Base-by-base conservation (phyloP, 2,113 vertebrate species). In the Channa argus region DNA sequence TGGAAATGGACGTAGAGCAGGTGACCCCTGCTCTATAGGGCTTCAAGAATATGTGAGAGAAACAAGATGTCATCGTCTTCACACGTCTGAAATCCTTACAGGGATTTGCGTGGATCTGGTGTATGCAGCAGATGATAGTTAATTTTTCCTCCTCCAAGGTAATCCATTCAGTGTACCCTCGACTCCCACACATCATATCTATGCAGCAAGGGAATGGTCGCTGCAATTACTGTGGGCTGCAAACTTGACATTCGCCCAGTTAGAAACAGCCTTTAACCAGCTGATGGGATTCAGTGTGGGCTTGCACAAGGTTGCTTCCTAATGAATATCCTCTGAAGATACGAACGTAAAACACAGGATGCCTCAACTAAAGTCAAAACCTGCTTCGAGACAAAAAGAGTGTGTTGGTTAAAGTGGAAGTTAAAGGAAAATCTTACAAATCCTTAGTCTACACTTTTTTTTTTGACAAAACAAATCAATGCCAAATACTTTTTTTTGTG, bases 141-240 rank as follows among this genome's bases (percentile, higher is more conserved):
- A 71, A 76, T 84, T 74, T 89, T 78, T 41, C 52, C 44, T 58
- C 71, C 75, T 82, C 74, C 73, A 49, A 85, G 73, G 76, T 71
- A 88, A 88, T 91, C 80, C 88, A 76, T 84, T 83, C 67, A 78
- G 50, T 54, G 44, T 39, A 77, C 71, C 60, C 75, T 61, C 33
- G 8, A 72, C 81, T 86, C 83, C 88, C 80, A 82, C 86, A 84
- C 83, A 82, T 67, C 74, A 43, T 75, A 77, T 86, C 82, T 74
- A 38, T 60, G 83, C 61, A 55, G 66, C 41, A 12, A 81, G 86
- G 83, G 79, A 91, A 87, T 60, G 79, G 86, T 81, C 58, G 53
- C 79, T 62, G 85, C 76, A 88, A 90, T 91, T 89, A 86, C 69
- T 39, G 88, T 74, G 80, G 84, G 86, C 64, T 83, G 84, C 77